Percentiles rank a stretch among this genome's conserved stretches.
Conservation (phyloP, 2,113 vertebrate species). For the Labeo catla region DNA sequence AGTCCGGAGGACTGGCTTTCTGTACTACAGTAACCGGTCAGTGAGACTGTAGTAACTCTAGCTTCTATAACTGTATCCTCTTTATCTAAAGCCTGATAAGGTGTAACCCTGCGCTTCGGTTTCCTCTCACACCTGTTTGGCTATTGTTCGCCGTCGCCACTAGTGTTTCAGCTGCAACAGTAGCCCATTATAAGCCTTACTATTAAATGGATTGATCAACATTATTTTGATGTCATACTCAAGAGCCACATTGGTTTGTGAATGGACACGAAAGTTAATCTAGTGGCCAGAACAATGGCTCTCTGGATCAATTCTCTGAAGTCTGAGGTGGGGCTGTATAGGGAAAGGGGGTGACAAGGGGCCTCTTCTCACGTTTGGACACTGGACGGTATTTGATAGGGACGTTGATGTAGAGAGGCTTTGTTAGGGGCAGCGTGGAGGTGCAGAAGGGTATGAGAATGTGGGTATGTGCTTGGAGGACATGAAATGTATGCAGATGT, state of each 20-base stretch:
- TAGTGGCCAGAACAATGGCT: conserved; percentile 60
- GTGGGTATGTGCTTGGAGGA: background rate
- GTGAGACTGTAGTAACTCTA: conserved; percentile 64
- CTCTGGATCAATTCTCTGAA: conserved; percentile 52
- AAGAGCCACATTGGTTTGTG: conserved; percentile 60
- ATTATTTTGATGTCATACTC: conserved; percentile 70
- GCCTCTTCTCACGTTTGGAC: conserved; percentile 35
- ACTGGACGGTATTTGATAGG: conserved; percentile 41
- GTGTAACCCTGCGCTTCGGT: conserved; percentile 62
- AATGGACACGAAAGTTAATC: conserved; percentile 69
- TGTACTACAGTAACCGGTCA: conserved; percentile 52
- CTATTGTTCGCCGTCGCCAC: conserved; percentile 66
- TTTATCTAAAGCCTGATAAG: conserved; percentile 70
- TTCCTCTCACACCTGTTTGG: conserved; percentile 74
- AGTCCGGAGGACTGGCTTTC: conserved; percentile 30
- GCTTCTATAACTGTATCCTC: conserved; percentile 69
- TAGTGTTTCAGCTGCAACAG: conserved; percentile 71
- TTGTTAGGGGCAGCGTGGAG: conserved; percentile 14
- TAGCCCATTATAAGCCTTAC: conserved; percentile 61
- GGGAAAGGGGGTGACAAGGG: conserved; percentile 37
- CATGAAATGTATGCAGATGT: conserved; percentile 40
- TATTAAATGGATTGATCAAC: conserved; percentile 71
- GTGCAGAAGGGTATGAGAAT: conserved; percentile 7
- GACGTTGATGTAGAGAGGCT: conserved; percentile 9
- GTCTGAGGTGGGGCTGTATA: conserved; percentile 57